Evolutionary conservation across 1,140 invertebrate species (phyloP).

Genomic region (Asbolus verrucosus): DNA sequence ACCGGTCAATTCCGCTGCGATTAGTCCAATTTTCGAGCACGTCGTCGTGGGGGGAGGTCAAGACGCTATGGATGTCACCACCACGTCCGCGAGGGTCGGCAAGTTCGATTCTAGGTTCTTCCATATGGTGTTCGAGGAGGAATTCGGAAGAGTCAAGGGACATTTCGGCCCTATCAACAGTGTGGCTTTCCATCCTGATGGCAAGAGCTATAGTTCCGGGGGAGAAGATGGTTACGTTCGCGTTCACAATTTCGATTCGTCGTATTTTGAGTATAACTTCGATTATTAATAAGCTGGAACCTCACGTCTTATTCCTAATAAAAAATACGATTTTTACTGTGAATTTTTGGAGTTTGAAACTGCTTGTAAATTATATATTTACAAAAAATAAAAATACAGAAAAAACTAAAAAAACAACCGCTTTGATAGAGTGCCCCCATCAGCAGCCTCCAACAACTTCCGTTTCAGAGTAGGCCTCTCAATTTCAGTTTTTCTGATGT

Average conservation of each 20-base stretch:
- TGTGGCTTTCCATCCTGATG: constrained; percentile 97
- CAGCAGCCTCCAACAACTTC: constrained; percentile 77
- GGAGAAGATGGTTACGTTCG: constrained; percentile 99
- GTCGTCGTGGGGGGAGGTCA: constrained; percentile 97
- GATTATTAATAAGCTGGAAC: constrained; percentile 74
- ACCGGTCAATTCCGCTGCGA: constrained; percentile 95
- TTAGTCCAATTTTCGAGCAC: constrained; percentile 95
- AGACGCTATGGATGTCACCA: constrained; percentile 99
- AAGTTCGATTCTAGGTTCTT: constrained; percentile 99
- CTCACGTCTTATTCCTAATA: neutral
- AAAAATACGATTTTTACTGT: constrained; percentile 4
- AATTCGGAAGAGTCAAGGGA: constrained; percentile 97
- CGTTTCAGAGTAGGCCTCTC: constrained; percentile 81
- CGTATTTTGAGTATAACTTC: constrained; percentile 97
- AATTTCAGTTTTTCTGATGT: constrained; percentile 69
- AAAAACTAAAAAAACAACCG: constrained; percentile 66
- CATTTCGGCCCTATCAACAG: constrained; percentile 99
- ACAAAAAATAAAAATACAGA: neutral
- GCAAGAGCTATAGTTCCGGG: constrained; percentile 95
- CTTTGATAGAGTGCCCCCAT: constrained; percentile 76
- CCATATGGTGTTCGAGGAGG: constrained; percentile 99
- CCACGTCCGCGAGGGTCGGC: constrained; percentile 92
- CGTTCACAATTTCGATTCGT: constrained; percentile 95
- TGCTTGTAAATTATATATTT: no score
- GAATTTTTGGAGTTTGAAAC: no score